Base-by-base conservation (phyloP, 1,140 invertebrate genomes). In the Matsumurasca onukii region DNA sequence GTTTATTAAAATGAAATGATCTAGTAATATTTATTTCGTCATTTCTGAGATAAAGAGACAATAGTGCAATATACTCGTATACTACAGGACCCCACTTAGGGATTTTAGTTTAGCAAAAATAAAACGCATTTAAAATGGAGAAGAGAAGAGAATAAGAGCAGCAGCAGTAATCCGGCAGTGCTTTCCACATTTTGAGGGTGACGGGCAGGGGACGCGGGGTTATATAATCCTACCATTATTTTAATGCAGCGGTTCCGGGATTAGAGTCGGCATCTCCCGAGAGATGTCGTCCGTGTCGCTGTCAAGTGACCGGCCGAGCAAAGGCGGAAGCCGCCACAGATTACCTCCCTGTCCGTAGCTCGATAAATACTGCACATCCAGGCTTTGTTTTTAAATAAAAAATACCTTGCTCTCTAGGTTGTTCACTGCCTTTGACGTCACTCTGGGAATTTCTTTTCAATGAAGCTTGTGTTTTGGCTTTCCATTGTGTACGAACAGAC, bases 231-330 rank as follows among this genome's bases (percentile, higher is more conserved):
- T 45, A 22, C 34, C 63, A 66, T 66, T 66, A 66, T 66, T 66
- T 66, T 66, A 66, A 66, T 66, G 63, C 63, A 61, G 3, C 45
- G 17, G 31, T 66, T 66, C 63, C 63, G 63, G 63, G 63, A 66
- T 66, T 66, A 66, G 63, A 31, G 25, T 15, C 3, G 25, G 25
- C 29, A 49, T 5, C 34, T 66, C 34, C 63, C 63, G 63, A 17
- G 63, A 66, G 63, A 66, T 66, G 63, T 66, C 63, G 63, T 27
- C 17, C 13, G n/a, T 63, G 61, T 27, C 17, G 25, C 34, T 63
- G 61, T 63, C 61, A 63, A 63, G 61, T 63, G 61, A 63, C 61
- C 61, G 25, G 20, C 31, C n/a, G 5, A 34, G 34, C 34, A 29
- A 31, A 63, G 61, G 61, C 61, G 61, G 61, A 63, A 63, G 61